A percentile compares a stretch with the other conserved stretches of the same genome.
Conservation (phyloP, 1,140 invertebrate species). For the Eciton burchellii region DNA sequence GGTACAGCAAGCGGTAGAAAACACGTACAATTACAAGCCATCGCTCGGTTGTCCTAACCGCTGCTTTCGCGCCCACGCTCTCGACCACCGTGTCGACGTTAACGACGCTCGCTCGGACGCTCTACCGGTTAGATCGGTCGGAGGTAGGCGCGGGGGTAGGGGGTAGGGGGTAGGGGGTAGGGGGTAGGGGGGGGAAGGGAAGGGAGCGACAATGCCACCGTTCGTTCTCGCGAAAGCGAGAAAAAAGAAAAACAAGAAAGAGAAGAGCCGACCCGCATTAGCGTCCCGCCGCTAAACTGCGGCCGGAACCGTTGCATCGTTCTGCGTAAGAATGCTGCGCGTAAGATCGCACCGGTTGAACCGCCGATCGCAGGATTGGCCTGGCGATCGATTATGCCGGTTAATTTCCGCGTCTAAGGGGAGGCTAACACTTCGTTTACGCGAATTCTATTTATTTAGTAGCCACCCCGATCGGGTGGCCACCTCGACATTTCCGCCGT, state of each 20-base stretch:
- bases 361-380: neutral
- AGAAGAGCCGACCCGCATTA: constrained; percentile 20
- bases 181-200: no score
- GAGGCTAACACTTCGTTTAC: no score
- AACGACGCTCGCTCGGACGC: constrained; percentile 36
- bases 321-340: constrained; percentile 41
- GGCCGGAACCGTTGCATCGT: constrained; percentile 21
- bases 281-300: constrained; percentile 37
- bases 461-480: no score
- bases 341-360: constrained; percentile 5
- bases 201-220: constrained; percentile 36
- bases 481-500: no score
- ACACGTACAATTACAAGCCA: constrained; percentile 68
- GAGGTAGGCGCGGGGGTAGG: neutral
- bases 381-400: constrained; percentile 16
- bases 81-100: constrained; percentile 60
- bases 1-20: constrained; percentile 64
- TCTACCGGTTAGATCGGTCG: neutral
- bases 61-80: constrained; percentile 67
- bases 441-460: no score
- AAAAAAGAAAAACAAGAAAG: neutral
- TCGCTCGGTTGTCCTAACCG: constrained; percentile 64
- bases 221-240: constrained; percentile 4
- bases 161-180: no score
- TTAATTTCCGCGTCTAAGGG: neutral